Evolutionary conservation across 2,888 invertebrate species (phyloP).

Genomic region (Amphipoea lucens): DNA sequence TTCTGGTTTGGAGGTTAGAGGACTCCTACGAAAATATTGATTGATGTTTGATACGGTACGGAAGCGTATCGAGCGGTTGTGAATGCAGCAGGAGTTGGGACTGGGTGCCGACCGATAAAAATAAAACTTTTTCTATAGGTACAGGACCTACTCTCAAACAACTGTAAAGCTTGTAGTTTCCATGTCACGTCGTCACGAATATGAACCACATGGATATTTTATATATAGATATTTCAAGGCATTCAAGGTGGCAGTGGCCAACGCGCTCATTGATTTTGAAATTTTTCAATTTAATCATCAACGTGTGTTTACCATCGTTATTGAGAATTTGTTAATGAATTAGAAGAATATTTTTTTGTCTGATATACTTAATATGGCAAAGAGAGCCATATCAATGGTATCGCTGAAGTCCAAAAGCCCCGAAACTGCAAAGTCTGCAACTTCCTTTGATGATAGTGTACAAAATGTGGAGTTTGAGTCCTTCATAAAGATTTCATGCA

Average conservation of each 20-base stretch:
- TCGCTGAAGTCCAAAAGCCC: constrained; percentile 7
- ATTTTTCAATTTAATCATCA: background rate
- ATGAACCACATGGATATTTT: background rate
- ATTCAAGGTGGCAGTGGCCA: constrained; percentile 12
- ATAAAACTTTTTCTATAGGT: no score
- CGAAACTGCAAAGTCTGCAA: constrained; percentile 9
- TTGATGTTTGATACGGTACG: no score
- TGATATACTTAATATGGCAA: constrained; percentile 19
- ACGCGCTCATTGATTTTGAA: constrained; percentile 1
- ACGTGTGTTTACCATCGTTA: background rate
- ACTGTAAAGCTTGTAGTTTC: background rate
- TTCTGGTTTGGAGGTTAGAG: no score
- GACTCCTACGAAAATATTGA: no score
- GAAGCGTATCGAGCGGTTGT: no score
- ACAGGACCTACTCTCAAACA: background rate
- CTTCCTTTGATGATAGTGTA: background rate
- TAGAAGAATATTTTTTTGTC: background rate
- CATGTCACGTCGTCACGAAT: background rate
- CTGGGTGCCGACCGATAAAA: background rate
- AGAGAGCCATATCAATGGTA: constrained; percentile 3
- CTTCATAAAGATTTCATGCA: constrained; percentile 31
- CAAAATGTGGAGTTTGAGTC: constrained; percentile 17
- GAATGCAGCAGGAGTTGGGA: background rate
- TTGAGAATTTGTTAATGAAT: background rate
- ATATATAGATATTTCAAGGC: background rate